Percentiles rank a stretch among this genome's conserved stretches.
Evolutionary conservation across 2,888 invertebrate genomes (phyloP).

Genomic region (Drosophila parthenogenetica): DNA sequence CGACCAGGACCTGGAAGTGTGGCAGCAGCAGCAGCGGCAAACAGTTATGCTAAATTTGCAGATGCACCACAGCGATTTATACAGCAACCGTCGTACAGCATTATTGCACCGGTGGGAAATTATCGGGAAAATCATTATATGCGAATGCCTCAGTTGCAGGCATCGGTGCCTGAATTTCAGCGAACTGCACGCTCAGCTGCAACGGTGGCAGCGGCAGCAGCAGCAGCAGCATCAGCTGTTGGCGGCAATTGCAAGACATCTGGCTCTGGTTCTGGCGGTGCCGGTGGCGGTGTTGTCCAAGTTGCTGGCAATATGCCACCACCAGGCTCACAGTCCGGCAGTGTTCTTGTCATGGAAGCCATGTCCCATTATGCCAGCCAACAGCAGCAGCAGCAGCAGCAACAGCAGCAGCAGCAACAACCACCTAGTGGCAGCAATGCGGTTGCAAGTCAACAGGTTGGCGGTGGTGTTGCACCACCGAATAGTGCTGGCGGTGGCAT

Average conservation of each 20-base stretch:
- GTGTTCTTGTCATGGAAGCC: constrained; percentile 72
- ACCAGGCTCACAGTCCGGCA: constrained; percentile 62
- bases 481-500: constrained; percentile 41
- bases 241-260: constrained; percentile 29
- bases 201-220: constrained; percentile 65
- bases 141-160: constrained; percentile 83
- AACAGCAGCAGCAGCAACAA: constrained; percentile 35
- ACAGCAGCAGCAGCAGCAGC: constrained; percentile 35
- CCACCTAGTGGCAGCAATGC: constrained; percentile 11
- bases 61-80: constrained; percentile 85
- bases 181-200: constrained; percentile 75
- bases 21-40: constrained; percentile 82
- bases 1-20: constrained; percentile 82
- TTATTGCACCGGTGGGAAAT: constrained; percentile 81
- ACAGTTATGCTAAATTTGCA: constrained; percentile 83
- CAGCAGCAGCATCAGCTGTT: constrained; percentile 33
- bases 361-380: constrained; percentile 67
- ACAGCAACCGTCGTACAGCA: constrained; percentile 83
- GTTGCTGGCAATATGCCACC: constrained; percentile 66
- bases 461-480: constrained; percentile 14
- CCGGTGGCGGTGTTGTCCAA: constrained; percentile 63
- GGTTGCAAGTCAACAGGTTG: constrained; percentile 29
- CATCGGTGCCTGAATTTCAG: constrained; percentile 80
- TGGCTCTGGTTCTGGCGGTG: constrained; percentile 26
- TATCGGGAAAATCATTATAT: constrained; percentile 84